These are phyloP conservation scores for Poeciliopsis prolifica DNA, from an alignment of 2,113 vertebrate species.

Conservation along the genomic window DNA sequence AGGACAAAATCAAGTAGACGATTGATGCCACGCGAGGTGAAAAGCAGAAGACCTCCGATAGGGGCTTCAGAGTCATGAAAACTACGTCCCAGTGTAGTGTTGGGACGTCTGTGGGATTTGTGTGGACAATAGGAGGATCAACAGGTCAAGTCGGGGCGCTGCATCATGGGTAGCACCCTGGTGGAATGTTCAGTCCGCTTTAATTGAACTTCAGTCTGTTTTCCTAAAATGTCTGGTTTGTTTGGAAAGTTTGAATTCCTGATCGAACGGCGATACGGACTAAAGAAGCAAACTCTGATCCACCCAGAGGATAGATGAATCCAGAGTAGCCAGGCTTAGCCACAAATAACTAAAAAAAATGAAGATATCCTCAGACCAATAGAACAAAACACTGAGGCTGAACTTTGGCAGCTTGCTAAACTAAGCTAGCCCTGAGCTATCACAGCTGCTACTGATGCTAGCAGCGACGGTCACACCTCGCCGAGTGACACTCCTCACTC, in stretches of 20 bases:
- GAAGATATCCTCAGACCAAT: background rate
- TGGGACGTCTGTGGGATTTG: constrained; percentile 13
- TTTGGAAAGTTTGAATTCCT: no score
- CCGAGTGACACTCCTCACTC: constrained; percentile 25
- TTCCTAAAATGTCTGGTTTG: no score
- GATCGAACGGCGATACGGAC: no score
- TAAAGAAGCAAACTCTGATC: no score
- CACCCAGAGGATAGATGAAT: background rate
- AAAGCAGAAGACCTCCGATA: constrained; percentile 14
- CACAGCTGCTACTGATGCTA: constrained; percentile 10
- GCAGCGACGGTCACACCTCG: constrained; percentile 3
- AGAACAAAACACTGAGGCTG: background rate
- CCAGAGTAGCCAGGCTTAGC: background rate
- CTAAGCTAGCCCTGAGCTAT: background rate
- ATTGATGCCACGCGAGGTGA: constrained; percentile 65
- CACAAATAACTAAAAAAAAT: background rate
- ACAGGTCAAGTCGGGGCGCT: constrained; percentile 14
- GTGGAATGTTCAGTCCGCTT: no score
- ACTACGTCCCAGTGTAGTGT: background rate
- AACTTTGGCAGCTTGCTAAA: background rate
- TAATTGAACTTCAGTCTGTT: no score
- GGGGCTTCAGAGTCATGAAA: constrained; percentile 22
- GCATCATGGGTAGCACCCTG: constrained; percentile 4
- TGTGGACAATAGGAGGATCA: constrained; percentile 25
- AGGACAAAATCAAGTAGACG: constrained; percentile 39